Conservation (phyloP, 23 tunicate genomes). For the Trididemnum miniatum region DNA sequence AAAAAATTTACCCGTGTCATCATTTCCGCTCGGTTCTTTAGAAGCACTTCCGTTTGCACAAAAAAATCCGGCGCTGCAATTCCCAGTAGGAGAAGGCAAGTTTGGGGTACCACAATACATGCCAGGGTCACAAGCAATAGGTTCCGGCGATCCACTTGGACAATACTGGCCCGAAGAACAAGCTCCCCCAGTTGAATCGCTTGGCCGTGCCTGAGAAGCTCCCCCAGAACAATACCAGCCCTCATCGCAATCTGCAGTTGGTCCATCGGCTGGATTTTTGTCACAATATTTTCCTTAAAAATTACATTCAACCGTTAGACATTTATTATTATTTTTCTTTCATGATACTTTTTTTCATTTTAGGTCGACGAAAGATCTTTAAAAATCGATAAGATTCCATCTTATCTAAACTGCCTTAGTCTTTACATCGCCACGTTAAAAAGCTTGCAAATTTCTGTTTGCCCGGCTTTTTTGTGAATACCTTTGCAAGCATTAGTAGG, state of each 20-base stretch:
- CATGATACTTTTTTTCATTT: no score
- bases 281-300: conserved; percentile 57
- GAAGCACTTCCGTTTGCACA: conserved; percentile 61
- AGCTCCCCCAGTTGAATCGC: conserved; percentile 44
- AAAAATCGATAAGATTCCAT: no score
- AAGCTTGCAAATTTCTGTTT: no score
- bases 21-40: conserved; percentile 58
- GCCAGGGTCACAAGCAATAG: conserved; percentile 71
- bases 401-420: no score
- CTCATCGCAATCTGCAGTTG: conserved; percentile 53
- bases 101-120: conserved; percentile 40
- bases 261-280: conserved; percentile 8
- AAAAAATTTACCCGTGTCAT: no score
- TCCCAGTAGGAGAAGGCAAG: conserved; percentile 36
- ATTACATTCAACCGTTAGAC: no score
- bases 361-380: no score
- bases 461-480: no score
- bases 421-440: no score
- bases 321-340: no score
- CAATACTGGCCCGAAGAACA: conserved; percentile 84
- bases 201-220: conserved; percentile 42
- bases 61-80: conserved; percentile 71
- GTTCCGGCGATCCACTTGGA: conserved; percentile 58
- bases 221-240: conserved; percentile 79
- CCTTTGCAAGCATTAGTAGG: no score